A percentile compares a stretch with the other conserved stretches of the same genome.
Evolutionary conservation across 2,888 invertebrate genomes (phyloP).

Genomic region (Cephus runcator): DNA sequence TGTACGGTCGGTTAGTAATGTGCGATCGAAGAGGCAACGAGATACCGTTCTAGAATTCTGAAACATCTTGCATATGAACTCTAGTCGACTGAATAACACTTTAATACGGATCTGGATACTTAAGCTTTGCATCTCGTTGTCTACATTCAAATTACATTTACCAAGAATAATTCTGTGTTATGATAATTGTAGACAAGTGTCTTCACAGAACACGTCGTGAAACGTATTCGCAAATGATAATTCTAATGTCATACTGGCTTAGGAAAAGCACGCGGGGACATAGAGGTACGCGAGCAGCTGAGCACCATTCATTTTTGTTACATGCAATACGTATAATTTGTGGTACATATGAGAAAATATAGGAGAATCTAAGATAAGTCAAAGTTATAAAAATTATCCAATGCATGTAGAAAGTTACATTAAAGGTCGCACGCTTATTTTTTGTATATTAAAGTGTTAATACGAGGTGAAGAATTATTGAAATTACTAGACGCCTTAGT

Average conservation of each 20-base stretch:
- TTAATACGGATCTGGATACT: neutral
- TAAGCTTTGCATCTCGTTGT: conserved; percentile 30
- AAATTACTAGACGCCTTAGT: neutral
- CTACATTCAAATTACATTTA: conserved; percentile 46
- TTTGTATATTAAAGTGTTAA: neutral
- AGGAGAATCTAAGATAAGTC: neutral
- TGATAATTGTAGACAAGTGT: conserved; percentile 56
- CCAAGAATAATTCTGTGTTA: conserved; percentile 52
- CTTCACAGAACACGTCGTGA: conserved; percentile 40
- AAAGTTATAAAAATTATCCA: neutral
- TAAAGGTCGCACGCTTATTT: neutral
- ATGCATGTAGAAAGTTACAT: neutral
- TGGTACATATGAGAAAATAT: neutral
- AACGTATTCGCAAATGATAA: conserved; percentile 26
- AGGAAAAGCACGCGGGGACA: neutral
- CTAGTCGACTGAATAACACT: neutral
- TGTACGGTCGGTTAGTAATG: neutral
- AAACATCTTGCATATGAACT: neutral
- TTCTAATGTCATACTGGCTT: neutral
- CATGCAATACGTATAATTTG: neutral
- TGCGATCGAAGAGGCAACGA: neutral
- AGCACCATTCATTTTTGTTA: neutral
- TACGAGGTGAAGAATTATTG: neutral
- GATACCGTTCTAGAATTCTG: neutral
- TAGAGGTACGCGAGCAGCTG: neutral